phyloP scores from a whole-genome alignment of 2,113 vertebrate genomes.

The Rhineura floridana region DNA sequence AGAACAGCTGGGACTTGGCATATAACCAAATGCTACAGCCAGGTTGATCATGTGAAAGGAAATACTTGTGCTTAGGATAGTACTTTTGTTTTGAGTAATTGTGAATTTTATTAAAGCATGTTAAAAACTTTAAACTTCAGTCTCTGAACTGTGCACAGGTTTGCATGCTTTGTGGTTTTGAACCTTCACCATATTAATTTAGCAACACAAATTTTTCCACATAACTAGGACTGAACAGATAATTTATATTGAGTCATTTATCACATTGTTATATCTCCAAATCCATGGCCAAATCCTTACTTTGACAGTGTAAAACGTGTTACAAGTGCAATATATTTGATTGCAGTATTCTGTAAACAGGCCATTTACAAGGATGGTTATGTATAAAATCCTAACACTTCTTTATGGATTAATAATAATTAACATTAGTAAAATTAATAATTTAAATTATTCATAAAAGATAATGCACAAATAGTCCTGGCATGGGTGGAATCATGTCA shows the following conservation, averaged over 20 bases:
- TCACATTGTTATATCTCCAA: neutral
- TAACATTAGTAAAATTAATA: neutral
- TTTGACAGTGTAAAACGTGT: neutral
- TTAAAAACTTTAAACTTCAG: slow-evolving; percentile 16
- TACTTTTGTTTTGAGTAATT: slow-evolving; percentile 45
- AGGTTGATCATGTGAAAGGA: slow-evolving; percentile 35
- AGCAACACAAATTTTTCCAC: slow-evolving; percentile 24
- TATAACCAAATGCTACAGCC: slow-evolving; percentile 33
- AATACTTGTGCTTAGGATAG: slow-evolving; percentile 31
- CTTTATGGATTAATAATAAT: neutral
- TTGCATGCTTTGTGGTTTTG: neutral
- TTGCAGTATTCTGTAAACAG: neutral
- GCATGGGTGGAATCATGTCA: neutral
- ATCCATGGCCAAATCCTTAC: neutral
- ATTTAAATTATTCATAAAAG: neutral
- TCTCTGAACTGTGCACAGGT: neutral
- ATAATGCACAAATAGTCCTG: fast-evolving
- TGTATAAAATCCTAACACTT: neutral
- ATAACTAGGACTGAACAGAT: slow-evolving; percentile 39
- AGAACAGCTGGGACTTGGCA: slow-evolving; percentile 42
- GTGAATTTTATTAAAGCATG: slow-evolving; percentile 48
- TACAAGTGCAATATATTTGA: neutral
- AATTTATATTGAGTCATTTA: slow-evolving; percentile 21
- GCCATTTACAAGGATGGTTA: neutral
- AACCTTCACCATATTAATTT: neutral